Conservation (phyloP, 2,888 invertebrate genomes). For the Helicoverpa assulta region DNA sequence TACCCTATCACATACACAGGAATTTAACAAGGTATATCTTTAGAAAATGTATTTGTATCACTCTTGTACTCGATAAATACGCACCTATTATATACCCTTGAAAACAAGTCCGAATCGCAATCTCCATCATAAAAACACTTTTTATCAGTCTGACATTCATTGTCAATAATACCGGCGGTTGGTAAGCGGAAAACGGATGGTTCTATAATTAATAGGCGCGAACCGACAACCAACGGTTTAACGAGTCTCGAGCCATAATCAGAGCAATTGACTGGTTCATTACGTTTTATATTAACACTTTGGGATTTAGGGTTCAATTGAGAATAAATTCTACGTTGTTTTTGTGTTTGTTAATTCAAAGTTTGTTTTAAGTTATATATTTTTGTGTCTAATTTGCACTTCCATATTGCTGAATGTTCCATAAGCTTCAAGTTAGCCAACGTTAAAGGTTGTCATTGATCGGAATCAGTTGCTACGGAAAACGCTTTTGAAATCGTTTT, state of each 20-base stretch:
- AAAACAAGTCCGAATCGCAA: neutral
- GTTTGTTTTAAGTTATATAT: too few species aligned
- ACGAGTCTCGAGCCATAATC: conserved; percentile 57
- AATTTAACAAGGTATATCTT: neutral
- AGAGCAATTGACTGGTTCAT: conserved; percentile 50
- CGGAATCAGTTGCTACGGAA: too few species aligned
- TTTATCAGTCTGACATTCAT: conserved; percentile 25
- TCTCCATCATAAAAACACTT: neutral
- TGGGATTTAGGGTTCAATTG: conserved; percentile 24
- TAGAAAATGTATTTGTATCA: neutral
- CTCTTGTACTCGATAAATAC: neutral
- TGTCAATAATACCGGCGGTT: conserved; percentile 29
- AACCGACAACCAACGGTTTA: conserved; percentile 40
- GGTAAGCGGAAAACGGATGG: conserved; percentile 31
- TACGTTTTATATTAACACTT: conserved; percentile 43
- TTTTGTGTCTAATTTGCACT: too few species aligned
- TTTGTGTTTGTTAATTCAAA: neutral
- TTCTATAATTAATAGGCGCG: conserved; percentile 58
- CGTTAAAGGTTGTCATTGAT: too few species aligned
- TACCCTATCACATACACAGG: too few species aligned
- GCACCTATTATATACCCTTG: neutral
- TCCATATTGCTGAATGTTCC: too few species aligned
- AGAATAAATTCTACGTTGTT: neutral
- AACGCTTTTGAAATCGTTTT: too few species aligned
- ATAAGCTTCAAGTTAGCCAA: too few species aligned